Evolutionary conservation across 2,797 vertebrate genomes (phyloP).

Genomic region (Channallabes apus): DNA sequence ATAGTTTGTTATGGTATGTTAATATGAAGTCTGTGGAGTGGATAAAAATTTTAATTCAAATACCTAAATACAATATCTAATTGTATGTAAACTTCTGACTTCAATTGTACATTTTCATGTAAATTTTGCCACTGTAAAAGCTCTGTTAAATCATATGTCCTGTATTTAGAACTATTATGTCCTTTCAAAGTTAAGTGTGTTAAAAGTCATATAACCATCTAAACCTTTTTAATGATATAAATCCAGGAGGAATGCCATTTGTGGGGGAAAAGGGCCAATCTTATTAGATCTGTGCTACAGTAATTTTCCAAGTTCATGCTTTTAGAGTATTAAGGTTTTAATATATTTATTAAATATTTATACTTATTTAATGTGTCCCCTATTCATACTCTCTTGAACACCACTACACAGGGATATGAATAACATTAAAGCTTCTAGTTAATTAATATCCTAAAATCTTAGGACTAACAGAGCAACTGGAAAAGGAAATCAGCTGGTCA

Average conservation of each 20-base stretch:
- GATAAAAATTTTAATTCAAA: too few relatives aligned
- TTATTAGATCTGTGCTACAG: background rate
- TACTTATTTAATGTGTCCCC: background rate
- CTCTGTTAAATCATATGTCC: background rate
- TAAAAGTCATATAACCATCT: conserved; percentile 32
- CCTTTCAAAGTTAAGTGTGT: conserved; percentile 14
- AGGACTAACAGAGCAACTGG: background rate
- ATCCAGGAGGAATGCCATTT: conserved; percentile 27
- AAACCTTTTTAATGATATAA: conserved; percentile 35
- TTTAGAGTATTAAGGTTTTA: background rate
- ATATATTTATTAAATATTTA: too few relatives aligned
- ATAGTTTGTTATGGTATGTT: too few relatives aligned
- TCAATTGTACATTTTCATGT: background rate
- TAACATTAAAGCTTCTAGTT: background rate
- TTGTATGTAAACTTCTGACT: too few relatives aligned
- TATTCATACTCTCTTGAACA: background rate
- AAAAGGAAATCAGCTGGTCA: background rate
- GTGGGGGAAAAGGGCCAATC: background rate
- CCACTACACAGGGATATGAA: conserved; percentile 34
- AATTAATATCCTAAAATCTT: background rate
- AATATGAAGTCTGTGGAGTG: too few relatives aligned
- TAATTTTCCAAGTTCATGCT: background rate
- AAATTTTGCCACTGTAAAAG: background rate
- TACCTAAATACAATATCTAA: too few relatives aligned
- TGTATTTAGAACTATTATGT: background rate